phyloP scores from a whole-genome alignment of 2,888 invertebrate genomes.

The Druceiella hillmani region DNA sequence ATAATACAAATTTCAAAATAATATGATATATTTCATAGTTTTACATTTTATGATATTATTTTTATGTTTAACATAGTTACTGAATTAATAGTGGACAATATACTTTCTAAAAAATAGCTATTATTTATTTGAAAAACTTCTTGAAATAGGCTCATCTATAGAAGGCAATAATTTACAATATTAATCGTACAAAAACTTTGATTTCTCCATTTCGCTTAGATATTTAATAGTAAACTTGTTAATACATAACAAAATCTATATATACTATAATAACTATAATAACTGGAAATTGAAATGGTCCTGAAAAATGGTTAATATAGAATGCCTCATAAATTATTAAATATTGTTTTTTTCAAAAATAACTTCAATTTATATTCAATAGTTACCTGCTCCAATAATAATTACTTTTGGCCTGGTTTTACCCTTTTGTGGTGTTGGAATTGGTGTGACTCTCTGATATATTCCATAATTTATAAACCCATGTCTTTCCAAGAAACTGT shows the following conservation, averaged over 20 bases:
- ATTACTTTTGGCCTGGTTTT: constrained; percentile 64
- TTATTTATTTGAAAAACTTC: no score
- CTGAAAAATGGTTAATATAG: constrained; percentile 1
- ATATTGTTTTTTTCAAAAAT: no score
- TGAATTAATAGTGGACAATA: no score
- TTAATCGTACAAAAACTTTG: no score
- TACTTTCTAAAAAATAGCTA: no score
- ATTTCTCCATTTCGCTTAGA: no score
- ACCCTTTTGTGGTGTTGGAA: constrained; percentile 49
- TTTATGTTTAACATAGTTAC: neutral
- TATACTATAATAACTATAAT: no score
- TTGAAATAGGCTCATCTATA: no score
- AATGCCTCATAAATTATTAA: no score
- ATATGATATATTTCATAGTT: neutral
- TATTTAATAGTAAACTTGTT: no score
- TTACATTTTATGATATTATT: constrained; percentile 5
- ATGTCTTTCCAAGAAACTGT: constrained; percentile 89
- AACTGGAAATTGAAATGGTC: constrained; percentile 2
- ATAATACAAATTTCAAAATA: constrained; percentile 27
- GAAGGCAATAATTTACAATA: no score
- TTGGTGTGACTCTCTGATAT: constrained; percentile 78
- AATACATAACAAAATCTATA: no score
- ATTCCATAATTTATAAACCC: constrained; percentile 98
- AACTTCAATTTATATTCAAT: constrained; percentile 8
- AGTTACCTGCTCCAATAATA: constrained; percentile 60